Conservation (phyloP, 2,797 vertebrate genomes). For the Erethizon dorsatum region DNA sequence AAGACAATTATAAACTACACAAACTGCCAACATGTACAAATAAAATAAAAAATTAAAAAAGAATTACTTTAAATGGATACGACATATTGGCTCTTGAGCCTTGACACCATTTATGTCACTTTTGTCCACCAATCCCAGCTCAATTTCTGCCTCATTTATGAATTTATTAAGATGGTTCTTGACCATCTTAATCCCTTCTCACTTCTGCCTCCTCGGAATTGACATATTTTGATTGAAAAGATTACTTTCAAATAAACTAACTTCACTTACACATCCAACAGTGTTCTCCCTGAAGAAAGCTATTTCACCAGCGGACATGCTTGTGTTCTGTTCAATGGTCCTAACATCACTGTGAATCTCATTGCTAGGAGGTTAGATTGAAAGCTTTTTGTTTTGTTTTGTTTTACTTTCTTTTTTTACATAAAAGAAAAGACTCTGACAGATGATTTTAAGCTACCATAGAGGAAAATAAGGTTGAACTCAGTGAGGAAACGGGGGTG, state of each 20-base stretch:
- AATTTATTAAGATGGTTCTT: neutral
- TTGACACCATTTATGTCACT: neutral
- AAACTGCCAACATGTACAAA: neutral
- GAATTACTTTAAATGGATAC: neutral
- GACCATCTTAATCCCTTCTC: neutral
- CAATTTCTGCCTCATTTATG: conserved; percentile 5
- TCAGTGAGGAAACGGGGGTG: neutral
- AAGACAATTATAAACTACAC: neutral
- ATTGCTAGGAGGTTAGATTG: neutral
- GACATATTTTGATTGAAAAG: neutral
- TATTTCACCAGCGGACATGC: neutral
- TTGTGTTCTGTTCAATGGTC: neutral
- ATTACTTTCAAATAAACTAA: conserved; percentile 28
- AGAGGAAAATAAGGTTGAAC: conserved; percentile 57
- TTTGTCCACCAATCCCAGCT: neutral
- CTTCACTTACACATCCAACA: neutral
- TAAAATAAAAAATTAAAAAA: neutral
- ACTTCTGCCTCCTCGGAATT: neutral
- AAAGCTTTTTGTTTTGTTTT: neutral
- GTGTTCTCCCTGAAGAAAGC: conserved; percentile 37
- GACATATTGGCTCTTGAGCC: neutral
- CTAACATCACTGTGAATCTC: neutral
- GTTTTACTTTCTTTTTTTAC: neutral
- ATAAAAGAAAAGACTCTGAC: conserved; percentile 8
- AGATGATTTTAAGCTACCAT: neutral